These are phyloP conservation scores for Thamnophis elegans DNA, from an alignment of 2,797 vertebrate genomes.

Conservation along the genomic window DNA sequence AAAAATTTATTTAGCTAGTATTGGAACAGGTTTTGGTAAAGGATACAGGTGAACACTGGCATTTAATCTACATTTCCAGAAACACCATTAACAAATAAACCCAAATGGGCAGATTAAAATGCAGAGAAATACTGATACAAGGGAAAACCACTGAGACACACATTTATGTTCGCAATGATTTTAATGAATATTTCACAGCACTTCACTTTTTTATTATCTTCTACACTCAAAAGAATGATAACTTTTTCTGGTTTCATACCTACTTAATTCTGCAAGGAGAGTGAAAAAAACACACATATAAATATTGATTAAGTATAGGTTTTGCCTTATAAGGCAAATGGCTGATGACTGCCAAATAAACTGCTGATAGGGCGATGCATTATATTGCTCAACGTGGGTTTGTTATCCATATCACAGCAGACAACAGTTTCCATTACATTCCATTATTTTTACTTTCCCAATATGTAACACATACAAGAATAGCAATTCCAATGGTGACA, in stretches of 20 bases:
- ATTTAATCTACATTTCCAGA: conserved; percentile 27
- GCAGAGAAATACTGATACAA: conserved; percentile 13
- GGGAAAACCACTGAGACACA: not conserved
- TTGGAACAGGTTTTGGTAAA: not conserved
- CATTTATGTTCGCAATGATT: not conserved
- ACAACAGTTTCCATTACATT: not conserved
- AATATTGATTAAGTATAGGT: not conserved
- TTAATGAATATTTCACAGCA: not conserved
- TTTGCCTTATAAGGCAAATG: not conserved
- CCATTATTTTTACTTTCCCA: conserved; percentile 32
- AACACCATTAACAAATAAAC: conserved; percentile 14
- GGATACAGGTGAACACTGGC: conserved; percentile 30
- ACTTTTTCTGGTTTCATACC: not conserved
- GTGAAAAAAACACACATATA: not conserved
- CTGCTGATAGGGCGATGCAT: not conserved
- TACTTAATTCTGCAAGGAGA: not conserved
- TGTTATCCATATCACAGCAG: not conserved
- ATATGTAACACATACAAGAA: conserved; percentile 43
- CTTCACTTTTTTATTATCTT: not conserved
- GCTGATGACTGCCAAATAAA: not conserved
- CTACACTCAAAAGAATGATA: not conserved
- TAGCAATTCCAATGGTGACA: conserved; percentile 21
- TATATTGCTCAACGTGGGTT: not conserved
- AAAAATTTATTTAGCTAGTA: conserved; percentile 45
- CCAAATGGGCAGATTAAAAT: not conserved